Evolutionary conservation across 2,113 vertebrate species (phyloP), one percentile per base, ranked within the genome.

Genomic region (Petrocephalus zakoni): DNA sequence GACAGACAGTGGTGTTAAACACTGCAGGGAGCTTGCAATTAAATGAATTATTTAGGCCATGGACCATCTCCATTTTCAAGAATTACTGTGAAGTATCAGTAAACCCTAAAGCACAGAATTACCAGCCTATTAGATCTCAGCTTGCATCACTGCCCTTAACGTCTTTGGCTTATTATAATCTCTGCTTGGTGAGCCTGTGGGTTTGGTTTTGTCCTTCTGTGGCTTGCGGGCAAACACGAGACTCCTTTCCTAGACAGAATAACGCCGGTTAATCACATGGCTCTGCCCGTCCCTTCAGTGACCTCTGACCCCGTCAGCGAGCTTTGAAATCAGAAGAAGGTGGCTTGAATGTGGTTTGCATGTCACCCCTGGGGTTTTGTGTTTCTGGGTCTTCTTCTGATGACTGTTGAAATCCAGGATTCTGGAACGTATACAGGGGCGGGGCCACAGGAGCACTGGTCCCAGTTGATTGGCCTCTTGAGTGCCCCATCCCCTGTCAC

Each of bases 101-200:
- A 75, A 75, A 75, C 68, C 68, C 34, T 75, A 75, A 75, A 75
- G 68, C 68, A 75, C 34, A 75, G 68, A 75, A 42, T 37, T 75
- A 37, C 68, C 29, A 75, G 15, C 68, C 5, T 75, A 37, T 42
- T 37, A 37, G 11, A 75, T 75, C 68, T 75, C 68, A 37, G 25
- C 68, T 37, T 29, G 17, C 68, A 34, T 75, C 68, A 75, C 68
- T 75, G 25, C n/a, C 34, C 68, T 17, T 37, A 75, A 37, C 13
- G 13, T 37, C 29, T 75, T 75, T 5, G 13, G 29, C 15, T 15
- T 17, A 75, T 75, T 37, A 37, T 37, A 17, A 37, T 75, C 68
- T 5, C 13, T 37, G 11, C 68, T 75, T 75, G 34, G 29, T 37
- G 68, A 75, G 68, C 29, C 34, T 75, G 34, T 37, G 17, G 4